Base-by-base conservation (phyloP, 2,113 vertebrate genomes). In the Pagrus major region DNA sequence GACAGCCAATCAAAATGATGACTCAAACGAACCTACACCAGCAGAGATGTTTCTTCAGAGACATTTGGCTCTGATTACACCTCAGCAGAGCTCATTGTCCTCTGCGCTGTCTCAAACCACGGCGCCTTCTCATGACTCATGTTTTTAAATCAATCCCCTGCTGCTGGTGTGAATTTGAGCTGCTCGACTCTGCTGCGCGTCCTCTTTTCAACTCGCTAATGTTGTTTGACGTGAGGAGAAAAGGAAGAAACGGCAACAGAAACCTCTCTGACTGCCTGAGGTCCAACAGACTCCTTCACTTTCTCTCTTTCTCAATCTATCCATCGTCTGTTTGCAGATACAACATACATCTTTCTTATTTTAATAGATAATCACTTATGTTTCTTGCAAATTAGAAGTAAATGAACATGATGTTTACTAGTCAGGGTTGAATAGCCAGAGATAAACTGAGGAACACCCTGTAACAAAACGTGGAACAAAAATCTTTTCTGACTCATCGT, bases 51-150 rank as follows among this genome's bases (percentile, higher is more conserved):
- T 73, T 86, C 65, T 39, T 37, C 46, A 55, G n/a, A 64, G 76
- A 63, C 56, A 25, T 71, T 64, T 44, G 83, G 76, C 23, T 86
- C 33, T 63, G n/a, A 66, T 77, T 80, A 69, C 42, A 59, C 23
- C 69, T 61, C 70, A 20, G 70, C 59, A 27, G 31, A 46, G 31
- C 72, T 80, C 72, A 0, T 31, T 10, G 74, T 69, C 75, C 66
- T 67, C 72, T 41, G 39, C 12, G 51, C 54, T 66, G 80, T 67
- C 56, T 84, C 61, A 42, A 25, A 54, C 10, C 66, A 6, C 41
- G 3, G 37, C 35, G 16, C 23, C 37, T 59, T 4, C 8, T 64
- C 25, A 20, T 85, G 83, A 88, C 83, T 86, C 71, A 74, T 68
- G 65, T 9, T 59, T 71, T 66, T 18, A 37, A 63, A 27, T 39